Evolutionary conservation across 2,888 invertebrate genomes (phyloP).

Genomic region (Plagiodera versicolora): DNA sequence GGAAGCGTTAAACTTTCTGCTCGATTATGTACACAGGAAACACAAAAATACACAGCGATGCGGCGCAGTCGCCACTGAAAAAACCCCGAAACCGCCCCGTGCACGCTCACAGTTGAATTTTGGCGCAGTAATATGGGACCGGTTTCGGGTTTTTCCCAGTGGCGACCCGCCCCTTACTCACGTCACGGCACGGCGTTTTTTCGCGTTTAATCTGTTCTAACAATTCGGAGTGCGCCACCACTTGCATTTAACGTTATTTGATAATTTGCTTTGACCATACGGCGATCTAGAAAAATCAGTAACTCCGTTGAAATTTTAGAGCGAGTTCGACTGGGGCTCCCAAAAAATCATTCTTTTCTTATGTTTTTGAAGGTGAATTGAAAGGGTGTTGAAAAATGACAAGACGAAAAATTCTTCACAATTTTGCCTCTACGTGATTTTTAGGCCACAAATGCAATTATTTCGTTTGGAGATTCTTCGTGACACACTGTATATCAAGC

Average conservation of each 20-base stretch:
- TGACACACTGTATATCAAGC: no score
- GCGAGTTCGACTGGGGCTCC: no score
- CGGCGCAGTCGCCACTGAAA: constrained; percentile 20
- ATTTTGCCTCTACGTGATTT: no score
- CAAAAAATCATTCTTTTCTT: no score
- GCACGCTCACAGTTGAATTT: not conserved
- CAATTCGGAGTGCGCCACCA: constrained; percentile 50
- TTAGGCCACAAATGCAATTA: no score
- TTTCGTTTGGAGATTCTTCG: no score
- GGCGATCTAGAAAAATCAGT: constrained; percentile 46
- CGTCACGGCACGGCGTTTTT: no score
- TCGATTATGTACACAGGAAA: constrained; percentile 23
- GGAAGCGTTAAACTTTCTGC: constrained; percentile 27
- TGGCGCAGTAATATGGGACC: not conserved
- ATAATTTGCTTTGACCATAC: constrained; percentile 52
- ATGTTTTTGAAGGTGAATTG: no score
- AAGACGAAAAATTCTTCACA: no score
- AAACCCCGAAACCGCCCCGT: constrained; percentile 1
- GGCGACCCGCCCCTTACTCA: constrained; percentile 27
- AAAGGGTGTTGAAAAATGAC: no score
- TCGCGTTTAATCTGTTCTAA: constrained; percentile 45
- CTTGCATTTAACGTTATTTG: constrained; percentile 49
- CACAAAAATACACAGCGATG: constrained; percentile 32
- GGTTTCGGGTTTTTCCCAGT: not conserved
- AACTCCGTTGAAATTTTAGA: not conserved